Conservation (phyloP, 2,797 vertebrate species). For the Caiman crocodilus region DNA sequence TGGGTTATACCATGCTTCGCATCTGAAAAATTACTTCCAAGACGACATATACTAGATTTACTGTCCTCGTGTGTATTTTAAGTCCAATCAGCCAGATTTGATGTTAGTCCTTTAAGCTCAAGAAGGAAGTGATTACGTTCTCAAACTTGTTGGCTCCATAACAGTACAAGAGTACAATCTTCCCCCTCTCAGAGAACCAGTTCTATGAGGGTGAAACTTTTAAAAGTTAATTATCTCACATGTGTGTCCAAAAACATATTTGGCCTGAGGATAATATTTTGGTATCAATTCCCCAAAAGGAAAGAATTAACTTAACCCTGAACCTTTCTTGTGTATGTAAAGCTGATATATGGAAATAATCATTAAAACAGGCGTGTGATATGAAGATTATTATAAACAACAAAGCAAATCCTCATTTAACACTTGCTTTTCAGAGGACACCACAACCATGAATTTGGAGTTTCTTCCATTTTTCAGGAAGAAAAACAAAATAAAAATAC, state of each 20-base stretch:
- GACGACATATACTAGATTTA: neutral
- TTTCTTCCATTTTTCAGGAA: neutral
- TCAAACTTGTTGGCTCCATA: neutral
- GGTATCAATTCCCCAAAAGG: neutral
- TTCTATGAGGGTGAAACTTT: neutral
- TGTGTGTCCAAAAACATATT: neutral
- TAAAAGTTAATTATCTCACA: neutral
- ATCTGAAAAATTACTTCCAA: neutral
- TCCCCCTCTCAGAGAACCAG: neutral
- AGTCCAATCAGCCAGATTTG: neutral
- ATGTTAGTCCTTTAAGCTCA: neutral
- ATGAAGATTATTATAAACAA: neutral
- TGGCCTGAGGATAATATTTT: neutral
- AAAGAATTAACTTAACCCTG: neutral
- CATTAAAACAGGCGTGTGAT: neutral
- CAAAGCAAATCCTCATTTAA: neutral
- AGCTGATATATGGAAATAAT: rapidly evolving
- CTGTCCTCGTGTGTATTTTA: neutral
- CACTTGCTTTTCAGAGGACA: neutral
- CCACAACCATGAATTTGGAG: neutral
- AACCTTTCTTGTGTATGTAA: neutral
- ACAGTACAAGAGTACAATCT: neutral
- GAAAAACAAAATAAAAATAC: neutral
- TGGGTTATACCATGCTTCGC: rapidly evolving
- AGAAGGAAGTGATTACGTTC: neutral